These are phyloP conservation scores for Sebastes fasciatus DNA, from an alignment of 2,113 vertebrate species.

Conservation along the genomic window DNA sequence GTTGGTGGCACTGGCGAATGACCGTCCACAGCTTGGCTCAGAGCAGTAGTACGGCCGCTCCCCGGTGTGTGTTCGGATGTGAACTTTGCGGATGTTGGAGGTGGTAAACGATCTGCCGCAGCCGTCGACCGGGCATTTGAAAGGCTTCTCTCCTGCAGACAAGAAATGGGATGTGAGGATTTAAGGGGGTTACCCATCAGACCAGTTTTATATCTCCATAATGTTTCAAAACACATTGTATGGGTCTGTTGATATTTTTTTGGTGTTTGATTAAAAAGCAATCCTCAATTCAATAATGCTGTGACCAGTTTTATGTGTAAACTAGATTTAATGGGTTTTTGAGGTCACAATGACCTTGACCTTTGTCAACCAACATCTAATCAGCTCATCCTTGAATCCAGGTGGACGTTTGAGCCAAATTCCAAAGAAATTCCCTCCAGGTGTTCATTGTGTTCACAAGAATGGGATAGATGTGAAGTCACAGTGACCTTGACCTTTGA, in stretches of 20 bases:
- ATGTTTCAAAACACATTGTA: background rate
- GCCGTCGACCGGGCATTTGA: conserved; percentile 96
- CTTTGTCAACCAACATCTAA: no score
- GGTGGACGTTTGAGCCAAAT: no score
- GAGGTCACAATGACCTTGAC: no score
- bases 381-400: no score
- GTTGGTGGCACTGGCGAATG: conserved; percentile 98
- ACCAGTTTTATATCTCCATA: no score
- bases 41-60: conserved; percentile 98
- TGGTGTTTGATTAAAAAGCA: no score
- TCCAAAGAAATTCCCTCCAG: no score
- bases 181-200: background rate
- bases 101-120: conserved; percentile 98
- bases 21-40: conserved; percentile 96
- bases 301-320: background rate
- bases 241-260: no score
- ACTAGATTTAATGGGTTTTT: no score
- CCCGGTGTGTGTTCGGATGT: conserved; percentile 97
- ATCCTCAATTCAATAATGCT: background rate
- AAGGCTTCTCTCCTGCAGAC: conserved; percentile 94
- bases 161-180: background rate
- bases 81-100: conserved; percentile 98
- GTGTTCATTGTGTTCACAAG: no score
- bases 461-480: no score
- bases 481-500: no score